Conservation (phyloP, 2,797 vertebrate species). For the Amniataba percoides region DNA sequence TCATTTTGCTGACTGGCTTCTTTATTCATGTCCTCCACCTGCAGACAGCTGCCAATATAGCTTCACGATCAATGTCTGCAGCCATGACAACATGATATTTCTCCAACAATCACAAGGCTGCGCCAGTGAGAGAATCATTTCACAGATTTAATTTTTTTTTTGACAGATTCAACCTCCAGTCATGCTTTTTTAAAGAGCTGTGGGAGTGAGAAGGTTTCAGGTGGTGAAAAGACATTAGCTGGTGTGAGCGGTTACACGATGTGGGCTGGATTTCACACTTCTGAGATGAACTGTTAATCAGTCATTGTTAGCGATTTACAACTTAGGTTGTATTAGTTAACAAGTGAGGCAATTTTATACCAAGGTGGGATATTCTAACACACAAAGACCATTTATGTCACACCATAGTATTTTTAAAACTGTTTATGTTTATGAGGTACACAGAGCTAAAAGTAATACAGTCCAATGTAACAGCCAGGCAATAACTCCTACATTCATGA, state of each 20-base stretch:
- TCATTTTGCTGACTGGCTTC: conserved; percentile 61
- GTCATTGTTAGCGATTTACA: conserved; percentile 6
- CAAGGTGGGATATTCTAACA: not conserved
- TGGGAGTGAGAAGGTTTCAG: conserved; percentile 19
- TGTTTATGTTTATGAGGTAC: not conserved
- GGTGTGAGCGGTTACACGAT: not conserved
- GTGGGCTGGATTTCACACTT: conserved; percentile 31
- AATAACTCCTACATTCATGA: not conserved
- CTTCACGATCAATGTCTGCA: conserved; percentile 7
- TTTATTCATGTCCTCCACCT: conserved; percentile 41
- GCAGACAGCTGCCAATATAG: not conserved
- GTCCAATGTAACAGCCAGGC: not conserved
- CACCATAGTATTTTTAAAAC: not conserved
- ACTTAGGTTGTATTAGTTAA: conserved; percentile 4
- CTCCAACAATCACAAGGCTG: not conserved
- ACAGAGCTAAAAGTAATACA: not conserved
- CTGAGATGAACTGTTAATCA: conserved; percentile 1
- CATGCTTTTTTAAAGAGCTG: not conserved
- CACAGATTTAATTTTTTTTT: not conserved
- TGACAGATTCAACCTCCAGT: not conserved
- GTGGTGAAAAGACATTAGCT: conserved; percentile 7
- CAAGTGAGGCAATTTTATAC: not conserved
- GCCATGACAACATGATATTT: conserved; percentile 7
- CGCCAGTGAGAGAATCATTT: not conserved
- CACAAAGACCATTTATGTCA: not conserved